Percentiles rank a stretch among this genome's conserved stretches.
Evolutionary conservation across 1,140 invertebrate genomes (phyloP).

Genomic region (Ceratina australensis): DNA sequence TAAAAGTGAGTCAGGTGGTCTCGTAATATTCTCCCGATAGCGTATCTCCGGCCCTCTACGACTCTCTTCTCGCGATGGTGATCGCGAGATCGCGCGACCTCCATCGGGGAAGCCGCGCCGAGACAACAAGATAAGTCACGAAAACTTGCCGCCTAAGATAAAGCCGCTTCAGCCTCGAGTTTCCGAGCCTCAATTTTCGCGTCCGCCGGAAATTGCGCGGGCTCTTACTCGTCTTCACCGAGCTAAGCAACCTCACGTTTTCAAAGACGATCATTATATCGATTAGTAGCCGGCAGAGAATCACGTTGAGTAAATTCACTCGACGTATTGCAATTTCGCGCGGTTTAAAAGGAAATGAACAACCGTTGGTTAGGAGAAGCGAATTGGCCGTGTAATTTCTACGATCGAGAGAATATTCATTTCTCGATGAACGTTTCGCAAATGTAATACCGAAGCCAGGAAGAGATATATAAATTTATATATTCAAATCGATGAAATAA

Average conservation of each 20-base stretch:
- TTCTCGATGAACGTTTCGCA: not conserved
- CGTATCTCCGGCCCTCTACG: not conserved
- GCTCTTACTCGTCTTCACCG: not conserved
- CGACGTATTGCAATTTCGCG: too few relatives aligned
- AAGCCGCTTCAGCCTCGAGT: slow-evolving; percentile 9
- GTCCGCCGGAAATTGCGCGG: slow-evolving; percentile 14
- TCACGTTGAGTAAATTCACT: not conserved
- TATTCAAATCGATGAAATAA: too few relatives aligned
- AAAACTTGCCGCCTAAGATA: slow-evolving; percentile 4
- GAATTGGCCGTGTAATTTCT: not conserved
- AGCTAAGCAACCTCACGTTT: slow-evolving; percentile 8
- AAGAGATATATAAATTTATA: too few relatives aligned
- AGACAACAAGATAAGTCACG: slow-evolving; percentile 37
- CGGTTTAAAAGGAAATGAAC: not conserved
- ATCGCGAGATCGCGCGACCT: slow-evolving; percentile 16
- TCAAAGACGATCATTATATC: slow-evolving; percentile 8
- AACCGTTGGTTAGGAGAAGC: too few relatives aligned
- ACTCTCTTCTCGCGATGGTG: not conserved
- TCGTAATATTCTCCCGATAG: not conserved
- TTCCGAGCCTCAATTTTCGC: slow-evolving; percentile 2
- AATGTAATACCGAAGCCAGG: too few relatives aligned
- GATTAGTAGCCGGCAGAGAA: not conserved
- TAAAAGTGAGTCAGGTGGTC: slow-evolving; percentile 22
- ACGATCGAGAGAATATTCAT: not conserved
- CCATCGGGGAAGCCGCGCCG: slow-evolving; percentile 18